These are phyloP conservation scores for Notiomystis cincta DNA, from an alignment of 2,113 vertebrate species.

Conservation along the genomic window DNA sequence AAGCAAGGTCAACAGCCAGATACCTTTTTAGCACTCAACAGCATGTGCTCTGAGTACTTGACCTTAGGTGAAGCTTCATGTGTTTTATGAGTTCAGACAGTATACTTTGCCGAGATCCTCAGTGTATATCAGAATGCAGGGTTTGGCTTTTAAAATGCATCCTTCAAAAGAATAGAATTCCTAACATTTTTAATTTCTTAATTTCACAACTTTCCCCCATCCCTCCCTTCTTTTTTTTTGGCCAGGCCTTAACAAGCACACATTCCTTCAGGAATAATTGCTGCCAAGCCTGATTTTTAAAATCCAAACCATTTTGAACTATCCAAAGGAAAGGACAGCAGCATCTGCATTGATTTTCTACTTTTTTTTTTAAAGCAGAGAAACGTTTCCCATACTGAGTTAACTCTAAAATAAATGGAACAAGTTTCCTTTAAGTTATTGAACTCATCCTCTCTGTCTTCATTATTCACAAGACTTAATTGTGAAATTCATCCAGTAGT, in stretches of 20 bases:
- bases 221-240: rapidly evolving
- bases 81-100: not conserved
- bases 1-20: not conserved
- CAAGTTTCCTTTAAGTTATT: not conserved
- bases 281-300: conserved; percentile 23
- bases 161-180: not conserved
- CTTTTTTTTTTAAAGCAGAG: not conserved
- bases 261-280: conserved; percentile 10
- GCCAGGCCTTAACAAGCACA: not conserved
- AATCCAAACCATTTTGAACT: conserved; percentile 21
- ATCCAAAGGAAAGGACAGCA: conserved; percentile 11
- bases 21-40: not conserved
- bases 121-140: not conserved
- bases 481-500: not conserved
- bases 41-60: not conserved
- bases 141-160: not conserved
- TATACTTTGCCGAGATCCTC: not conserved
- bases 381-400: not conserved
- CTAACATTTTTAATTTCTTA: not conserved
- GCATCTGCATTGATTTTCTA: not conserved
- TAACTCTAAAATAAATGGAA: conserved; percentile 33
- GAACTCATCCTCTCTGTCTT: not conserved
- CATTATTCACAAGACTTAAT: not conserved
- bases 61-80: not conserved
- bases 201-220: not conserved